Conservation (phyloP, 1,140 invertebrate species). For the Cotesia vestalis region DNA sequence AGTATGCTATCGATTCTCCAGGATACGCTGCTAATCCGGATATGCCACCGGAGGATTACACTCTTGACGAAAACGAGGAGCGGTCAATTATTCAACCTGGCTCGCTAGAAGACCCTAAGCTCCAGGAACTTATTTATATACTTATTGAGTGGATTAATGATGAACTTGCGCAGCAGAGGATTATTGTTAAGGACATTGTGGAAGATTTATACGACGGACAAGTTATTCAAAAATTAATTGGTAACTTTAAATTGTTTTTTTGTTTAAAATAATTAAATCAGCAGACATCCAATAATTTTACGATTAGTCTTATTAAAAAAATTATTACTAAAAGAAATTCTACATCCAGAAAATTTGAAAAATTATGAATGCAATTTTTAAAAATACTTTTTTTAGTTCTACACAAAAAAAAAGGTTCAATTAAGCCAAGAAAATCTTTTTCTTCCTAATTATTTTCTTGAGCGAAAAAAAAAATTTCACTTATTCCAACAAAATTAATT, state of each 20-base stretch:
- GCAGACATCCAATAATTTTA: too few species aligned
- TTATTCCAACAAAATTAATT: too few species aligned
- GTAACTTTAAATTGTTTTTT: conserved; percentile 60
- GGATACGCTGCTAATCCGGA: conserved; percentile 85
- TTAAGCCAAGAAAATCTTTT: too few species aligned
- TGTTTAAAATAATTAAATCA: too few species aligned
- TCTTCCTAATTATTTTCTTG: too few species aligned
- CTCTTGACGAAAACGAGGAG: conserved; percentile 94
- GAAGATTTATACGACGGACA: conserved; percentile 99
- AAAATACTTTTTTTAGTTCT: too few species aligned
- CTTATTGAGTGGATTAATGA: conserved; percentile 99
- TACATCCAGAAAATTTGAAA: too few species aligned
- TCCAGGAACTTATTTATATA: conserved; percentile 86
- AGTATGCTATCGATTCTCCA: conserved; percentile 95
- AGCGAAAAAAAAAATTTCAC: too few species aligned
- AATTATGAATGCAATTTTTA: too few species aligned
- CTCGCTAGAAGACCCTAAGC: conserved; percentile 86
- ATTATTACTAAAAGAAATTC: too few species aligned
- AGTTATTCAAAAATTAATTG: conserved; percentile 94
- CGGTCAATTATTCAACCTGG: conserved; percentile 92
- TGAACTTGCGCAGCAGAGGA: conserved; percentile 94
- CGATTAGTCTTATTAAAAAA: too few species aligned
- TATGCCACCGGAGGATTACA: conserved; percentile 91
- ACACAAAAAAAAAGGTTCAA: too few species aligned
- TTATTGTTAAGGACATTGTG: conserved; percentile 96